A percentile compares a stretch with the other conserved stretches of the same genome.
Conservation (phyloP, 2,888 invertebrate genomes). For the Suillia variegata region DNA sequence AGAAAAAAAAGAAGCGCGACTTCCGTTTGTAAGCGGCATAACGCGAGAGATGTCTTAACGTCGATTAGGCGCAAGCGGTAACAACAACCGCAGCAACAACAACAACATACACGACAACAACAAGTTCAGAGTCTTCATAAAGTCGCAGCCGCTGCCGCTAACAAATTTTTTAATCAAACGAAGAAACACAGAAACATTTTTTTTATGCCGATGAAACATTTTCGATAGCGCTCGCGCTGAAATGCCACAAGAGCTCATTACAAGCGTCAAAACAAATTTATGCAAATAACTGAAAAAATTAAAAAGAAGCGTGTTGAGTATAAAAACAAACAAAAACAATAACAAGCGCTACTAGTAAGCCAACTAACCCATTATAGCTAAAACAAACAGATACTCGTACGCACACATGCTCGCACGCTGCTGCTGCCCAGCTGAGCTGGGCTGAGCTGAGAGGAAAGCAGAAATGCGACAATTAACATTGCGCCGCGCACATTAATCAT, state of each 20-base stretch:
- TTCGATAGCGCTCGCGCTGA: slow-evolving; percentile 44
- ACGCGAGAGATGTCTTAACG: slow-evolving; percentile 38
- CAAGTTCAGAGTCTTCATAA: too few species aligned
- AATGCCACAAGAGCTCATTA: slow-evolving; percentile 55
- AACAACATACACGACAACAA: neutral
- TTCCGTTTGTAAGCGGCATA: slow-evolving; percentile 46
- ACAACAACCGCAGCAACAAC: slow-evolving; percentile 18
- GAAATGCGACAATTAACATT: slow-evolving; percentile 55
- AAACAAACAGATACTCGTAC: neutral
- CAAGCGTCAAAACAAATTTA: slow-evolving; percentile 59
- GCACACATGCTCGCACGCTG: neutral
- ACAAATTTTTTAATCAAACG: slow-evolving; percentile 16
- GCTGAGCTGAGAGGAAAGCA: neutral
- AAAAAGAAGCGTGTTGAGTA: slow-evolving; percentile 14
- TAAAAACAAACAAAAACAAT: slow-evolving; percentile 16
- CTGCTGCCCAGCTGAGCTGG: neutral
- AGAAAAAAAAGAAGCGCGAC: too few species aligned
- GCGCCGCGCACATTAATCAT: slow-evolving; percentile 57
- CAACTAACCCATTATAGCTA: neutral
- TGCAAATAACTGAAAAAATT: slow-evolving; percentile 43
- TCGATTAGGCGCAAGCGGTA: slow-evolving; percentile 38
- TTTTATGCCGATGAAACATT: slow-evolving; percentile 44
- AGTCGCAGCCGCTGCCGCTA: neutral
- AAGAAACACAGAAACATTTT: slow-evolving; percentile 47
- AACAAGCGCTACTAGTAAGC: neutral